Conservation (phyloP, 2,797 vertebrate genomes). For the Bradypus variegatus region DNA sequence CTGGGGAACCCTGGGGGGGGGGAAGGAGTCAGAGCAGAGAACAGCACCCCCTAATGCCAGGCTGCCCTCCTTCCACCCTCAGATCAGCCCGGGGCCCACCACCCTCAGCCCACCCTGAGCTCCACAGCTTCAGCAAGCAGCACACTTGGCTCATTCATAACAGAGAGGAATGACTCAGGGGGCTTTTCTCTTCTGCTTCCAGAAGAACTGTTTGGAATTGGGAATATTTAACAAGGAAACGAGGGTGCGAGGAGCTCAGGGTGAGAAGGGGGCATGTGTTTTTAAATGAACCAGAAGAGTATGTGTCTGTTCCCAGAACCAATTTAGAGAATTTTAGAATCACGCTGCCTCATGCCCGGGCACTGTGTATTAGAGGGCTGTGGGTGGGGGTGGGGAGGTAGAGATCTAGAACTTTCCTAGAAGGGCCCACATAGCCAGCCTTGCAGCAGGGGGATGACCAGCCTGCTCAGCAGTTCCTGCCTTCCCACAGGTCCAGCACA, state of each 20-base stretch:
- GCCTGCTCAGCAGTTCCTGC: background rate
- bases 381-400: background rate
- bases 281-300: background rate
- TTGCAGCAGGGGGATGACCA: background rate
- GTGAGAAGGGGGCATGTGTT: background rate
- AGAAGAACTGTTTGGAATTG: background rate
- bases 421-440: background rate
- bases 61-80: background rate
- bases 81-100: background rate
- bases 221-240: background rate
- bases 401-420: background rate
- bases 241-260: background rate
- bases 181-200: background rate
- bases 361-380: background rate
- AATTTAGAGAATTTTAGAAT: background rate
- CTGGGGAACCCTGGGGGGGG: background rate
- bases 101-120: background rate
- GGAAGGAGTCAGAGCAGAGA: background rate
- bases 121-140: background rate
- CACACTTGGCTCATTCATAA: background rate
- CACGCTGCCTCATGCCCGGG: background rate
- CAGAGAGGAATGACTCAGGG: background rate
- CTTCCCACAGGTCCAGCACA: background rate
- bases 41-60: background rate
- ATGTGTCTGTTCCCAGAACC: constrained; percentile 25